Evolutionary conservation across 2,888 invertebrate genomes (phyloP).

Genomic region (Chrysodeixis includens): DNA sequence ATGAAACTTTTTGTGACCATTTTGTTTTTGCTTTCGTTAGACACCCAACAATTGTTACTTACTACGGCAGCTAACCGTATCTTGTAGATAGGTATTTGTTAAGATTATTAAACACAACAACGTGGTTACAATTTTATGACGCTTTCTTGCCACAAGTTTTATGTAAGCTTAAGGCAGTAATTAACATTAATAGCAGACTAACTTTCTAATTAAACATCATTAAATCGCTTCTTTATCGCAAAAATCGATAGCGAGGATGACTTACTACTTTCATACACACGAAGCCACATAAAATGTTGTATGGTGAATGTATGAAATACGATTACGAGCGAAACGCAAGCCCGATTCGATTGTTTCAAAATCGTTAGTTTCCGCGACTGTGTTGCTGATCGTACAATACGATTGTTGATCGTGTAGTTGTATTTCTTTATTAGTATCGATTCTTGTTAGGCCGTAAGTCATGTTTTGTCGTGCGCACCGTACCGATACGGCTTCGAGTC

Average conservation of each 20-base stretch:
- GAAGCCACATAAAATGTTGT: slow-evolving; percentile 40
- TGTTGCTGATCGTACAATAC: slow-evolving; percentile 58
- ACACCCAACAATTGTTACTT: not conserved
- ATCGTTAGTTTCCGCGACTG: slow-evolving; percentile 66
- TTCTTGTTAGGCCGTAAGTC: slow-evolving; percentile 30
- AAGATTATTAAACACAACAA: not conserved
- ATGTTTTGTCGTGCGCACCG: slow-evolving; percentile 43
- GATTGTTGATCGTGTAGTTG: slow-evolving; percentile 58
- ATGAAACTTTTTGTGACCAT: no score
- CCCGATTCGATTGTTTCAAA: slow-evolving; percentile 64
- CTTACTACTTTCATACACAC: slow-evolving; percentile 31
- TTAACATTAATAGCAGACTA: not conserved
- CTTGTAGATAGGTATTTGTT: not conserved
- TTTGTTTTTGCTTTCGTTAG: no score
- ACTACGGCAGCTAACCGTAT: not conserved
- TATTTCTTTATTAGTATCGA: slow-evolving; percentile 53
- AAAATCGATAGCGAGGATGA: slow-evolving; percentile 43
- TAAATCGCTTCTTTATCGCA: slow-evolving; percentile 10
- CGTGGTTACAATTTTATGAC: not conserved
- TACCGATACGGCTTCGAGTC: slow-evolving; percentile 22
- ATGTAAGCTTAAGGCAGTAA: not conserved
- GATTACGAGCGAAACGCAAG: slow-evolving; percentile 58
- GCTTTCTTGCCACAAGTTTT: not conserved
- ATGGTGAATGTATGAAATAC: slow-evolving; percentile 60
- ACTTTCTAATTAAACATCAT: slow-evolving; percentile 4